Conservation (phyloP, 2,888 invertebrate genomes). For the Flexamia atlantica region DNA sequence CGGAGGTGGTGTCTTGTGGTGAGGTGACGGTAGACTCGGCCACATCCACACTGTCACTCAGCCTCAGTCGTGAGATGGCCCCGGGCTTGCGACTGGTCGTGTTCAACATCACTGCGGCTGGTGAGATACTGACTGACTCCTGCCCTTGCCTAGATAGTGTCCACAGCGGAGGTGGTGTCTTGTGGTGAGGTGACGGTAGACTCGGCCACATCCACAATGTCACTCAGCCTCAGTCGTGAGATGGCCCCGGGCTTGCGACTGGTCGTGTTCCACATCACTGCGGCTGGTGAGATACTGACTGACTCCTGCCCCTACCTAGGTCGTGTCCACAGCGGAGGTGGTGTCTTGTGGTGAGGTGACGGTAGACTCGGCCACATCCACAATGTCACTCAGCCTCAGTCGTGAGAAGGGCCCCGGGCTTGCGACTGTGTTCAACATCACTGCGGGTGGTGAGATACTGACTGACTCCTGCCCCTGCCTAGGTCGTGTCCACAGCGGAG, state of each 20-base stretch:
- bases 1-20: too few relatives aligned
- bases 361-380: slow-evolving; percentile 71
- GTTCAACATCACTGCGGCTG: slow-evolving; percentile 74
- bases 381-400: slow-evolving; percentile 77
- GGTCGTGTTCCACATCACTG: slow-evolving; percentile 75
- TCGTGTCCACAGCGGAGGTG: slow-evolving; percentile 76
- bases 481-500: too few relatives aligned
- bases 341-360: slow-evolving; percentile 73
- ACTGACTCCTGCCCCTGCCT: slow-evolving; percentile 77
- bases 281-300: slow-evolving; percentile 75
- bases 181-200: too few relatives aligned
- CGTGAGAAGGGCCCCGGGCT: slow-evolving; percentile 79
- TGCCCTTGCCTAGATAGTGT: too few relatives aligned
- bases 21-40: too few relatives aligned
- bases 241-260: too few relatives aligned
- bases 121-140: slow-evolving; percentile 76
- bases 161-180: too few relatives aligned
- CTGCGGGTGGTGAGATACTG: slow-evolving; percentile 75
- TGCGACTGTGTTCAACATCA: slow-evolving; percentile 76
- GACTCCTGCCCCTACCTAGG: slow-evolving; percentile 78
- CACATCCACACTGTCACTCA: too few relatives aligned
- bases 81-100: slow-evolving; percentile 77
- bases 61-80: too few relatives aligned
- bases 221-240: too few relatives aligned
- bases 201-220: too few relatives aligned